Evolutionary conservation across 2,888 invertebrate genomes (phyloP).

Genomic region (Diaprepes abbreviatus): DNA sequence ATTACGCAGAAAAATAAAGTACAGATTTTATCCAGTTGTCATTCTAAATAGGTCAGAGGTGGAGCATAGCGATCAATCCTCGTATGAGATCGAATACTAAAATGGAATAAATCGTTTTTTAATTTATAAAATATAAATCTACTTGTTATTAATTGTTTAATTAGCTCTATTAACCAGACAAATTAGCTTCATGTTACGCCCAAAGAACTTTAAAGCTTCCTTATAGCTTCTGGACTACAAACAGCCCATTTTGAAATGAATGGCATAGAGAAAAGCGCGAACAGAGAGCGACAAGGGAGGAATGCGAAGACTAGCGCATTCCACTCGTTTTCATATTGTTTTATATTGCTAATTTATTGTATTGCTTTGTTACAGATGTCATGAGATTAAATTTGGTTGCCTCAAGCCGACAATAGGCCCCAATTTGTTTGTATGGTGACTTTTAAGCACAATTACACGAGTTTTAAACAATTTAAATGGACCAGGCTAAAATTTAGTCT

Average conservation of each 20-base stretch:
- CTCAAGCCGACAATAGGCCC: slow-evolving; percentile 48
- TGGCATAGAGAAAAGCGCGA: slow-evolving; percentile 28
- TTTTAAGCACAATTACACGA: slow-evolving; percentile 32
- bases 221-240: slow-evolving; percentile 18
- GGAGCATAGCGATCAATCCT: too few relatives aligned
- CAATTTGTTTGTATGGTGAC: slow-evolving; percentile 43
- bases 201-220: neutral
- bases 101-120: too few relatives aligned
- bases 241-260: slow-evolving; percentile 15
- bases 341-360: slow-evolving; percentile 68
- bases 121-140: too few relatives aligned
- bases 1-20: too few relatives aligned
- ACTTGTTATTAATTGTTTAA: too few relatives aligned
- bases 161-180: too few relatives aligned
- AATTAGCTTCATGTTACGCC: too few relatives aligned
- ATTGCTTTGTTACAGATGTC: slow-evolving; percentile 66
- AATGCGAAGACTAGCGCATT: slow-evolving; percentile 66
- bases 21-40: too few relatives aligned
- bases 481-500: too few relatives aligned
- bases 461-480: slow-evolving; percentile 36
- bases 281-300: slow-evolving; percentile 55
- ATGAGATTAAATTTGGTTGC: slow-evolving; percentile 63
- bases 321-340: slow-evolving; percentile 66
- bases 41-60: too few relatives aligned
- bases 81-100: too few relatives aligned